These are phyloP conservation scores for Greenwoodochromis staneri DNA, from an alignment of 2,113 vertebrate species.

Conservation along the genomic window DNA sequence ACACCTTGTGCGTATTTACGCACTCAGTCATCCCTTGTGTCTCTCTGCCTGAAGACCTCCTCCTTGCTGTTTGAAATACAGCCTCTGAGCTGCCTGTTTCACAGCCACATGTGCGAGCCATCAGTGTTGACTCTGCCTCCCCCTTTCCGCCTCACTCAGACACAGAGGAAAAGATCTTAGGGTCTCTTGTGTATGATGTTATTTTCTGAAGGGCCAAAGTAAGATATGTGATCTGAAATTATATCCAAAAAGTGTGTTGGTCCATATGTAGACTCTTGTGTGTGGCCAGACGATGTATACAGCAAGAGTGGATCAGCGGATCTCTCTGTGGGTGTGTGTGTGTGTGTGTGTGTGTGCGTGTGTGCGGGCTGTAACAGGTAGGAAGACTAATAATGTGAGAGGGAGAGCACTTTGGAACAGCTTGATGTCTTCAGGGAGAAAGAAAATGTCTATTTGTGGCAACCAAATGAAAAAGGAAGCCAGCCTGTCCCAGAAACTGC, in stretches of 20 bases:
- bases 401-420: background rate
- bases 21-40: conserved; percentile 43
- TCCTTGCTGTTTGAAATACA: conserved; percentile 42
- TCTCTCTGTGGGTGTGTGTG: background rate
- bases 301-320: background rate
- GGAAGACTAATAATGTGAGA: background rate
- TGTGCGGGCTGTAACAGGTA: background rate
- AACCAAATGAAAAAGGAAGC: background rate
- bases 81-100: conserved; percentile 14
- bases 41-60: conserved; percentile 30
- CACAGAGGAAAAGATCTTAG: conserved; percentile 13
- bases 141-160: conserved; percentile 15
- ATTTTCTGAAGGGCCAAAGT: conserved; percentile 15
- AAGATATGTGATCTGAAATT: conserved; percentile 27
- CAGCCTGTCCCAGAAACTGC: background rate
- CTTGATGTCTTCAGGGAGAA: background rate
- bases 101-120: conserved; percentile 56
- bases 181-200: conserved; percentile 12
- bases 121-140: conserved; percentile 23
- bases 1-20: conserved; percentile 44
- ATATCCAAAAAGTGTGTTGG: background rate
- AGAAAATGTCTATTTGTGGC: background rate
- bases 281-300: background rate
- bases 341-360: background rate
- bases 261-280: background rate